These are phyloP conservation scores for Misgurnus anguillicaudatus DNA, from an alignment of 2,113 vertebrate species.

Conservation along the genomic window DNA sequence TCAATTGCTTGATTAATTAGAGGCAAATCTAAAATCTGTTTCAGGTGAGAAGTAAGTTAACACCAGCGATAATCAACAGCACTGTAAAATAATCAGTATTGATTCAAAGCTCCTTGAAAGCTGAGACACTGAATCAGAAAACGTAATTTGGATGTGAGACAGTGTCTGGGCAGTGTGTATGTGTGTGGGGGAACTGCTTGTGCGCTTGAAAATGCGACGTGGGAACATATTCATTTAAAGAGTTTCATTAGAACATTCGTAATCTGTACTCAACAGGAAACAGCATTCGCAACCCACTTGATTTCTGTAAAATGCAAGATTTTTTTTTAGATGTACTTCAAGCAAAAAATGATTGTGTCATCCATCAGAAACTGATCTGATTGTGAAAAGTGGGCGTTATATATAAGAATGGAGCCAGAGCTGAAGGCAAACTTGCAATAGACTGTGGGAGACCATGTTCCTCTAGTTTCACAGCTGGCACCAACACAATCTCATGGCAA, in stretches of 20 bases:
- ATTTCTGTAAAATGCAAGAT: no score
- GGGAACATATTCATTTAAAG: not conserved
- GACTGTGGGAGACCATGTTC: no score
- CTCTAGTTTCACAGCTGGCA: no score
- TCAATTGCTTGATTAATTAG: conserved; percentile 16
- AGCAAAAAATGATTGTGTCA: no score
- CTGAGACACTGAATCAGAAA: conserved; percentile 3
- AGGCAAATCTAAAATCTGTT: conserved; percentile 9
- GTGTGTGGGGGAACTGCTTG: not conserved
- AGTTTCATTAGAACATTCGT: not conserved
- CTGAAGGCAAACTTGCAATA: no score
- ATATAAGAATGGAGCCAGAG: no score
- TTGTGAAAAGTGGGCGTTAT: no score
- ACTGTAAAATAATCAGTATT: conserved; percentile 32
- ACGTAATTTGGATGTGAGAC: conserved; percentile 30
- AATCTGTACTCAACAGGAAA: not conserved
- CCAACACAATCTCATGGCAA: no score
- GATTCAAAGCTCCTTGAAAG: conserved; percentile 9
- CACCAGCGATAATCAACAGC: conserved; percentile 29
- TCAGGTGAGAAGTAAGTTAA: conserved; percentile 22
- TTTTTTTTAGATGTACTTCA: no score
- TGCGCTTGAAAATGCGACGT: not conserved
- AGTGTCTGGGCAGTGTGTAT: not conserved
- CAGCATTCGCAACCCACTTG: no score
- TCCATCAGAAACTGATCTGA: no score